Evolutionary conservation across 1,140 invertebrate genomes (phyloP).

Genomic region (Caenorhabditis tropicalis): DNA sequence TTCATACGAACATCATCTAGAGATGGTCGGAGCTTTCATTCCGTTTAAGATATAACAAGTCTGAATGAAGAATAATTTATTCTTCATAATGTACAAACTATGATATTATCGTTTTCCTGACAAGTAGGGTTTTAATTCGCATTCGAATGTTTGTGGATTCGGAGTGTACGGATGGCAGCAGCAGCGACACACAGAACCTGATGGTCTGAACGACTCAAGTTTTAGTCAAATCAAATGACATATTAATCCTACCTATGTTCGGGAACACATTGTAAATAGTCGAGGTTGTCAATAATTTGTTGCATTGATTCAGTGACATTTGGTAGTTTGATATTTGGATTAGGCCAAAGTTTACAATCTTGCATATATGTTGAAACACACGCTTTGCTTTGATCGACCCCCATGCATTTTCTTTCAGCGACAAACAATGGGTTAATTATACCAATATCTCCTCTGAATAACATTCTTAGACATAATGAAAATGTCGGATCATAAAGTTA

Average conservation of each 20-base stretch:
- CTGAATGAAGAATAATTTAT: neutral
- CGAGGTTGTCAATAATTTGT: slow-evolving; percentile 66
- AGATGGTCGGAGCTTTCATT: too few relatives aligned
- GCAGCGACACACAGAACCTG: slow-evolving; percentile 62
- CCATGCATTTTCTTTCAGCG: slow-evolving; percentile 66
- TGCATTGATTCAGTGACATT: slow-evolving; percentile 65
- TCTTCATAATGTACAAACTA: neutral
- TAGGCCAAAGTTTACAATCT: slow-evolving; percentile 68
- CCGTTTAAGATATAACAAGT: too few relatives aligned
- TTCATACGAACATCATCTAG: too few relatives aligned
- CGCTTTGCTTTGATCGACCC: slow-evolving; percentile 63
- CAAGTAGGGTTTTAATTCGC: slow-evolving; percentile 63
- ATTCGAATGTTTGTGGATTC: slow-evolving; percentile 68
- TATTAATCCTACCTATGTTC: slow-evolving; percentile 57
- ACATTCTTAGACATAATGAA: too few relatives aligned
- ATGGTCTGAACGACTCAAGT: slow-evolving; percentile 50
- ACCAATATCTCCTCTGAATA: slow-evolving; percentile 61
- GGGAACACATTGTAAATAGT: slow-evolving; percentile 65
- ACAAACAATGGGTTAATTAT: slow-evolving; percentile 69
- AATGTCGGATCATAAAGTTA: too few relatives aligned
- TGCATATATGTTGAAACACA: slow-evolving; percentile 52
- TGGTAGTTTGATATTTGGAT: slow-evolving; percentile 59
- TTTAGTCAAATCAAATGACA: too few relatives aligned
- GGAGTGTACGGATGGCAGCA: slow-evolving; percentile 68
- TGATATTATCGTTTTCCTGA: neutral